phyloP scores from a whole-genome alignment of 1,140 invertebrate species.

The Micrasema longulum region DNA sequence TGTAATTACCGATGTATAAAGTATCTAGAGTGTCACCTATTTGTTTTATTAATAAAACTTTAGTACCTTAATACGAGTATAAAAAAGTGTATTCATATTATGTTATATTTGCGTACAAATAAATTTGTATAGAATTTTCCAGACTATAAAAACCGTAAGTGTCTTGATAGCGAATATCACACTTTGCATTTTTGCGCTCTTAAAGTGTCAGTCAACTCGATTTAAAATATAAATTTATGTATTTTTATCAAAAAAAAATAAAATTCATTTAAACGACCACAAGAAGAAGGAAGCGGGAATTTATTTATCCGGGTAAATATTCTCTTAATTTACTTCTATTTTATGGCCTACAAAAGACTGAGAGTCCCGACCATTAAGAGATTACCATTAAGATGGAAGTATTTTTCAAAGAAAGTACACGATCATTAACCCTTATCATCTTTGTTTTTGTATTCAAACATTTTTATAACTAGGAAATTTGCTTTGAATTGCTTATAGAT shows the following conservation, averaged over 20 bases:
- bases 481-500: too few species aligned
- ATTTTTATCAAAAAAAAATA: slow-evolving; percentile 1
- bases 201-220: slow-evolving; percentile 2
- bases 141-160: not conserved
- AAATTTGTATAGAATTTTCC: slow-evolving; percentile 1
- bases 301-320: slow-evolving; percentile 12
- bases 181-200: slow-evolving; percentile 23
- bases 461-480: too few species aligned
- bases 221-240: slow-evolving; percentile 29
- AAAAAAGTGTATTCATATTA: too few species aligned
- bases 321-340: slow-evolving; percentile 11
- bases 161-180: slow-evolving; percentile 4
- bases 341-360: not conserved
- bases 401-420: slow-evolving; percentile 4
- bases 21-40: too few species aligned
- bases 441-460: slow-evolving; percentile 14
- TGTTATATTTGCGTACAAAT: too few species aligned
- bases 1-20: too few species aligned
- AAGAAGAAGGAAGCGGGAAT: not conserved
- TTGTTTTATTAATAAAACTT: too few species aligned
- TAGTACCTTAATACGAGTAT: too few species aligned
- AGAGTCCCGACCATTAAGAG: slow-evolving; percentile 11
- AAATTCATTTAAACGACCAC: slow-evolving; percentile 1
- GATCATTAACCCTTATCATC: slow-evolving; percentile 9
- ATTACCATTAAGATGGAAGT: slow-evolving; percentile 29